Conservation (phyloP, 2,888 invertebrate species). For the Penaeus monodon region DNA sequence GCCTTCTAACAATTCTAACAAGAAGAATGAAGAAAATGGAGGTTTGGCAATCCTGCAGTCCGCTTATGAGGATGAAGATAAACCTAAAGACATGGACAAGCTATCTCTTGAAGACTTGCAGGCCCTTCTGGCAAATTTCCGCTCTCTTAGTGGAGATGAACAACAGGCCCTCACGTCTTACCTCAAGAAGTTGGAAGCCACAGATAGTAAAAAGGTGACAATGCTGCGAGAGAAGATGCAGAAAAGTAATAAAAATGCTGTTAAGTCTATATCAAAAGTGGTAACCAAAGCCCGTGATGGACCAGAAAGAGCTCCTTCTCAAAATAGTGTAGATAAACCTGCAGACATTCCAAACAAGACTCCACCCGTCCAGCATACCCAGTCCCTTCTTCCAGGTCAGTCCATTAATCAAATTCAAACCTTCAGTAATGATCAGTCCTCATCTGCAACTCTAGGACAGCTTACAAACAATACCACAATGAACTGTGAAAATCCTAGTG, state of each 20-base stretch:
- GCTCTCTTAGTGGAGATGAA: constrained; percentile 83
- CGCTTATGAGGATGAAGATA: constrained; percentile 66
- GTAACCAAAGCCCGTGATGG: not conserved
- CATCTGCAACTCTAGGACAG: too few relatives aligned
- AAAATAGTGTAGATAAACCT: too few relatives aligned
- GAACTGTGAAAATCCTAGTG: too few relatives aligned
- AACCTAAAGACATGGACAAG: constrained; percentile 61
- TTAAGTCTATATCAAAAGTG: not conserved
- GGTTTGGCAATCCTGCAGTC: constrained; percentile 66
- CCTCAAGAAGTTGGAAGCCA: constrained; percentile 83
- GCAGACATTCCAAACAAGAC: too few relatives aligned
- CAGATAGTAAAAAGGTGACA: constrained; percentile 80
- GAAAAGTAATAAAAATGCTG: constrained; percentile 35
- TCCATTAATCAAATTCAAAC: too few relatives aligned
- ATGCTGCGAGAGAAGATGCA: constrained; percentile 58
- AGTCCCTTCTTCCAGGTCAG: too few relatives aligned
- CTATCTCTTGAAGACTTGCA: constrained; percentile 85
- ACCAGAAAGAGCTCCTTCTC: too few relatives aligned
- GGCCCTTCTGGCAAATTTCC: constrained; percentile 83
- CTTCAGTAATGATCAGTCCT: too few relatives aligned
- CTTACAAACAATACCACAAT: too few relatives aligned
- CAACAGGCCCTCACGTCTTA: constrained; percentile 86
- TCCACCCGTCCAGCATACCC: too few relatives aligned
- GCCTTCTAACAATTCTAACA: too few relatives aligned
- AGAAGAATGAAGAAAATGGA: not conserved